Evolutionary conservation across 2,113 vertebrate species (phyloP).

Genomic region (Sceloporus undulatus): DNA sequence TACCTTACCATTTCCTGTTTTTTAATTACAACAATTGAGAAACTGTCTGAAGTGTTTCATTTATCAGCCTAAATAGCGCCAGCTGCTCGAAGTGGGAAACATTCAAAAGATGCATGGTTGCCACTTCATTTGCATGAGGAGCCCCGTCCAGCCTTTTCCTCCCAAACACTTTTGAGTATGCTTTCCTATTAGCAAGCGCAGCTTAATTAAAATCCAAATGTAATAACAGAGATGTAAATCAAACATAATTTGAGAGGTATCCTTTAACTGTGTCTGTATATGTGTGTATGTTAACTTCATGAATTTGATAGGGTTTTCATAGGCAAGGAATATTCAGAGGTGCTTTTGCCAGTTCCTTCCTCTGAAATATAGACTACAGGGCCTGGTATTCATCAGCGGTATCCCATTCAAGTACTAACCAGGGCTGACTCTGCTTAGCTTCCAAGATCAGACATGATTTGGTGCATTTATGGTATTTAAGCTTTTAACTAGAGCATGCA

Average conservation of each 20-base stretch:
- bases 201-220: slow-evolving; percentile 8
- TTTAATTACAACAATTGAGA: slow-evolving; percentile 65
- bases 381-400: too few relatives aligned
- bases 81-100: slow-evolving; percentile 58
- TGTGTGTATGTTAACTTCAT: too few relatives aligned
- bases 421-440: too few relatives aligned
- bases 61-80: slow-evolving; percentile 55
- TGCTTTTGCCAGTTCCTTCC: too few relatives aligned
- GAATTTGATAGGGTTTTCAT: too few relatives aligned
- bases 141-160: slow-evolving; percentile 1
- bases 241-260: slow-evolving; percentile 11
- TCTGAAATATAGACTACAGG: too few relatives aligned
- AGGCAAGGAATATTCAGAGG: too few relatives aligned
- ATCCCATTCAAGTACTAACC: too few relatives aligned
- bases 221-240: neutral
- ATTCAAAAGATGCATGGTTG: neutral
- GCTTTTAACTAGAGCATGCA: neutral
- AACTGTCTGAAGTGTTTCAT: slow-evolving; percentile 57
- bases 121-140: slow-evolving; percentile 10
- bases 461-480: too few relatives aligned
- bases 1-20: slow-evolving; percentile 54
- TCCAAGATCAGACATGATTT: too few relatives aligned
- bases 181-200: neutral
- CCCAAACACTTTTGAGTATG: neutral
- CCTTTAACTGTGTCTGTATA: neutral